Percentiles rank a stretch among this genome's conserved stretches.
Evolutionary conservation across 2,113 vertebrate species (phyloP).

Genomic region (Microcebus murinus): DNA sequence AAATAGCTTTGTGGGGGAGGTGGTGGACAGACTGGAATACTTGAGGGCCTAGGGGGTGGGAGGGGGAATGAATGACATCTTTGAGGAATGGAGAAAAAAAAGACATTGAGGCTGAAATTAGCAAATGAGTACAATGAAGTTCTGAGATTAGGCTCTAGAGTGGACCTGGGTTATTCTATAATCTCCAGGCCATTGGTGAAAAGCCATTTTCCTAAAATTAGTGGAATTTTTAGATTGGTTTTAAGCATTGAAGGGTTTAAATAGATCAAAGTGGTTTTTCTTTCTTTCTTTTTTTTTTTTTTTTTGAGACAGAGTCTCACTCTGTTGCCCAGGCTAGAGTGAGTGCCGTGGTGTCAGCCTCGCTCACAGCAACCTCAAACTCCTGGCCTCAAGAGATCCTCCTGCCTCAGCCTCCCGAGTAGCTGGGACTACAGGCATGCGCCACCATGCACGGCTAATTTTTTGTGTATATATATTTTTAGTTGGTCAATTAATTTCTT

Average conservation of each 20-base stretch:
- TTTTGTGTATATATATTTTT: no score
- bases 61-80: background rate
- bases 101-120: background rate
- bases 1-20: background rate
- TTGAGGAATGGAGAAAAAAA: background rate
- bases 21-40: background rate
- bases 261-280: no score
- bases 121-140: background rate
- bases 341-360: no score
- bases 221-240: background rate
- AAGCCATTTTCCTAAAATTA: background rate
- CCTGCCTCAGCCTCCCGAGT: no score
- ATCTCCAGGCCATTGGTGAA: background rate
- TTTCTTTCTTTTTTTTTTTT: background rate
- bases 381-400: no score
- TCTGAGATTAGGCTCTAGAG: background rate
- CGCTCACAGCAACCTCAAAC: no score
- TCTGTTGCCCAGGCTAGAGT: no score
- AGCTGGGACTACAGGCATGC: no score
- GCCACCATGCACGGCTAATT: no score
- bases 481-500: no score
- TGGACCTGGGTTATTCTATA: background rate
- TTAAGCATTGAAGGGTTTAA: no score
- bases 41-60: background rate
- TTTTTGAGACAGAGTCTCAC: no score